Evolutionary conservation across 2,888 invertebrate species (phyloP), one percentile per base, ranked within the genome.

Genomic region (Cosmopolites sordidus): DNA sequence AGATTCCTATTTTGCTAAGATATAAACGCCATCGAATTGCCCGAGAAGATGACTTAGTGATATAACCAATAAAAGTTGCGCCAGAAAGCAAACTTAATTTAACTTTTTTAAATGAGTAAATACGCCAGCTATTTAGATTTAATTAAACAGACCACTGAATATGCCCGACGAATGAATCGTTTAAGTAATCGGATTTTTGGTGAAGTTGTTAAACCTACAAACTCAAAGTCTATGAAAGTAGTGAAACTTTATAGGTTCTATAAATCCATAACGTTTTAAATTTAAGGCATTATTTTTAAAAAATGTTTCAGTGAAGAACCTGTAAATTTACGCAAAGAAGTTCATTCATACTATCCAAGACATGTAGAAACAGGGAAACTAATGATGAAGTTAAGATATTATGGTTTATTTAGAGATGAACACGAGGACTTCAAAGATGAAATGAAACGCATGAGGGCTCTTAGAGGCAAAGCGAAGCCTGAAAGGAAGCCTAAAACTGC

Each of bases 371-470:
- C 87, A 0, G 81, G 84, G 59, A 66, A 76, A 37, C 75, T 95
- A 1, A 89, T 92, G 85, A 75, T 76, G 58, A 77, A 82, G 61
- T 75, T 93, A 30, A 74, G 92, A 12, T 76, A 82, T 53, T 90
- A 91, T 64, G 92, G 92, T 0, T 75, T 92, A 2, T 92, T 79
- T 72, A 79, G 92, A 53, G 92, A 93, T 67, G 93, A 94, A 69
- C 93, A 94, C 73, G 80, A 86, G 68, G 93, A 93, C 73, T 93
- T 92, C 68, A 84, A 83, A 62, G 92, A 93, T 44, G 93, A 93
- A 75, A 91, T 90, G 84, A 79, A 80, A 60, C 78, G 92, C 51
- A 74, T 90, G 63, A 78, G 88, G 51, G 83, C 80, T 51, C 76
- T 93, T 12, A 76, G 91, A 51, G 93, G 93, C 8, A 93, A 92